Conservation (phyloP, 2,113 vertebrate species). For the Empidonax alnorum region DNA sequence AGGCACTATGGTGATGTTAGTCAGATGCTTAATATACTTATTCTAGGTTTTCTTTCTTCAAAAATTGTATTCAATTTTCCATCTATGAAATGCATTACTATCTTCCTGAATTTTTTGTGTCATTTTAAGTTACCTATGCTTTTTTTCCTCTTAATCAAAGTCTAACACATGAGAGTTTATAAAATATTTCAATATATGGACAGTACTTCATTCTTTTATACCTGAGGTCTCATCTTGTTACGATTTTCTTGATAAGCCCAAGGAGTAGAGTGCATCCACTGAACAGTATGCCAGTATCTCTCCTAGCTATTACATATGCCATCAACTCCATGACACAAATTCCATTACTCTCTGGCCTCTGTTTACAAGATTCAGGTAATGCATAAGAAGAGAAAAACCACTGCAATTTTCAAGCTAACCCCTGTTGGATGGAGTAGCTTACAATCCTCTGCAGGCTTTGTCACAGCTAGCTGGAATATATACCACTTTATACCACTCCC, state of each 20-base stretch:
- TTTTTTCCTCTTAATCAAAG: neutral
- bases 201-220: neutral
- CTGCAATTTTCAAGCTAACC: neutral
- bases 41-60: neutral
- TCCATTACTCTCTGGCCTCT: neutral
- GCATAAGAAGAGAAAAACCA: neutral
- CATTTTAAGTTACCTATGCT: neutral
- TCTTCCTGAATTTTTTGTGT: neutral
- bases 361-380: neutral
- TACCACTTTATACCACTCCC: accelerated
- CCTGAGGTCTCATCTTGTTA: neutral
- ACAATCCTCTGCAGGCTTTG: neutral
- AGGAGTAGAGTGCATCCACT: neutral
- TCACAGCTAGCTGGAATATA: neutral
- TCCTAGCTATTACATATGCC: neutral
- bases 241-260: neutral
- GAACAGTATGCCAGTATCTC: neutral
- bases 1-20: neutral
- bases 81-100: neutral
- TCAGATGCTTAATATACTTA: neutral
- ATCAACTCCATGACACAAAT: neutral
- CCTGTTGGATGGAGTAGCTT: neutral
- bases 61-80: neutral
- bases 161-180: neutral
- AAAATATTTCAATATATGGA: neutral